Evolutionary conservation across 2,888 invertebrate species (phyloP).

Genomic region (Nineta flava): DNA sequence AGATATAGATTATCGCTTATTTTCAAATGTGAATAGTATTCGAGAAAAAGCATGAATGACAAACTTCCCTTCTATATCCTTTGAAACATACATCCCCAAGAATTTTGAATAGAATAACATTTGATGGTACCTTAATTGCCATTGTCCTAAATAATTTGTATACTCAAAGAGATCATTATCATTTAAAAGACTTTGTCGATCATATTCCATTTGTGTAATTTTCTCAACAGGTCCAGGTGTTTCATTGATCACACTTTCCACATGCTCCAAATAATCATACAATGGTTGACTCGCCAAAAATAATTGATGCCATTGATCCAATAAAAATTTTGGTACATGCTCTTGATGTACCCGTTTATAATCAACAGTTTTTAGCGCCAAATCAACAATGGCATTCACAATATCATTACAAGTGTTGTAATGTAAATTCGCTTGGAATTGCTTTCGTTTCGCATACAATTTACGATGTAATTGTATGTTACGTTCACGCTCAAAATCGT

Average conservation of each 20-base stretch:
- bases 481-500: conserved; percentile 30
- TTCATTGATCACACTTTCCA: conserved; percentile 25
- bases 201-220: conserved; percentile 31
- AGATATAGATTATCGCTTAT: too few relatives aligned
- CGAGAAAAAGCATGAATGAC: too few relatives aligned
- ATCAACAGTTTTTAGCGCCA: conserved; percentile 34
- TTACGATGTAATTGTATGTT: conserved; percentile 34
- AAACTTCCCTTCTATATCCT: too few relatives aligned
- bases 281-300: conserved; percentile 38
- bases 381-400: conserved; percentile 36
- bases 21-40: too few relatives aligned
- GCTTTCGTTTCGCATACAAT: conserved; percentile 36
- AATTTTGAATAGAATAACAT: too few relatives aligned
- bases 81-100: too few relatives aligned
- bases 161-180: conserved; percentile 40
- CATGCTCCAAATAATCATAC: conserved; percentile 30
- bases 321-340: conserved; percentile 31
- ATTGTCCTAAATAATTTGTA: conserved; percentile 33
- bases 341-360: conserved; percentile 26
- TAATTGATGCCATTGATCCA: conserved; percentile 38
- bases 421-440: conserved; percentile 31
- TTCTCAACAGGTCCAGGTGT: conserved; percentile 27
- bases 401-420: conserved; percentile 35
- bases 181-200: conserved; percentile 36
- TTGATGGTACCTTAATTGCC: conserved; percentile 29